These are phyloP conservation scores for Jaculus jaculus DNA, from an alignment of 2,113 vertebrate species.

Conservation along the genomic window DNA sequence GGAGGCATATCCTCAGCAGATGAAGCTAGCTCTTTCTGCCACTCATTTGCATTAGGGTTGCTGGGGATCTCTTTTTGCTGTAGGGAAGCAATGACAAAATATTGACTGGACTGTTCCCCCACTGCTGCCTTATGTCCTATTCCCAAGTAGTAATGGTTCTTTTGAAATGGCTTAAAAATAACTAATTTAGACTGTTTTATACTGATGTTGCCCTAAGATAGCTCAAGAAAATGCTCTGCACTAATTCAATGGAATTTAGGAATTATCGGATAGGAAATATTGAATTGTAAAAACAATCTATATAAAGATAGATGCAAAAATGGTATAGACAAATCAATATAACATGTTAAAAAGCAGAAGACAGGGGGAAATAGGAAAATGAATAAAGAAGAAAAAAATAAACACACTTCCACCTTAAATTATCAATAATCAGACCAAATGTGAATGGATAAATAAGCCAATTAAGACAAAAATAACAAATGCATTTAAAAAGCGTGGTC, in stretches of 20 bases:
- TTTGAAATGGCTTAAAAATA: constrained; percentile 42
- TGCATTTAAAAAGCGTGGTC: no score
- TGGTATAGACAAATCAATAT: no score
- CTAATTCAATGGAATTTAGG: constrained; percentile 67
- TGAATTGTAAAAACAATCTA: no score
- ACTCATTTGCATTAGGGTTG: neutral
- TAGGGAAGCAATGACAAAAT: neutral
- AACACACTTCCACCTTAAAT: no score
- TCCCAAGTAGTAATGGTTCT: constrained; percentile 1
- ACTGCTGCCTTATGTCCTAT: constrained; percentile 49
- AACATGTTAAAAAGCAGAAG: no score
- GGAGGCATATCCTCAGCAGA: neutral
- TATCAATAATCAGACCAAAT: no score
- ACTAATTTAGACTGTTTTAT: constrained; percentile 77
- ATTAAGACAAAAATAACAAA: no score
- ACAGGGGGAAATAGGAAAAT: no score
- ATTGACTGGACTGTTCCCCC: neutral
- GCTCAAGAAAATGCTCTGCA: constrained; percentile 70
- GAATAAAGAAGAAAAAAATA: no score
- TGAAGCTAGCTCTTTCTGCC: neutral
- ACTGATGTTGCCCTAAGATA: constrained; percentile 60
- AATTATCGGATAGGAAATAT: constrained; percentile 81
- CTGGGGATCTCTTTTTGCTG: neutral
- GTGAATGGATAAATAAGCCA: no score
- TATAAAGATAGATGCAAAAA: no score